phyloP scores from a whole-genome alignment of 2,113 vertebrate genomes.

The Xyliphius kryptos region DNA sequence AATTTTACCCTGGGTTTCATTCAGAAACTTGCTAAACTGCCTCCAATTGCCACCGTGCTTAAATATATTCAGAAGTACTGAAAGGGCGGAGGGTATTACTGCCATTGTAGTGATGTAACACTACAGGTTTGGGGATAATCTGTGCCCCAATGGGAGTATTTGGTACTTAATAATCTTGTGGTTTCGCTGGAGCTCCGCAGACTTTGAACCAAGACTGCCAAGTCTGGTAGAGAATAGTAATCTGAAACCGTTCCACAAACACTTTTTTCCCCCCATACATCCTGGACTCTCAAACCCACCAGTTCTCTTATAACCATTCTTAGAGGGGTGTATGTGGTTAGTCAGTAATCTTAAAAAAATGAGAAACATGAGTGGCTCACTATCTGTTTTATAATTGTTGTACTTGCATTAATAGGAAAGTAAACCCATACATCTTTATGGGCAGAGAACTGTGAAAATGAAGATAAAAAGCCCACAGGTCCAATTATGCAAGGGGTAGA shows the following conservation, averaged over 20 bases:
- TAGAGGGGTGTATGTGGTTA: not conserved
- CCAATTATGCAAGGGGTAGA: constrained; percentile 1
- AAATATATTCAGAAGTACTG: not conserved
- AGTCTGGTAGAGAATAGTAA: constrained; percentile 7
- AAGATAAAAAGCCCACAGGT: not conserved
- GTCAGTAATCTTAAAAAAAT: not conserved
- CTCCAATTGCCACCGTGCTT: not conserved
- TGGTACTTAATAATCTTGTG: constrained; percentile 13
- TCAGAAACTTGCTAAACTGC: not conserved
- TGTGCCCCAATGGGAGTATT: constrained; percentile 5
- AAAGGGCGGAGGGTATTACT: constrained; percentile 1
- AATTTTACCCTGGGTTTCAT: not conserved
- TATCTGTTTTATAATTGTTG: not conserved
- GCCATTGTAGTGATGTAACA: constrained; percentile 5
- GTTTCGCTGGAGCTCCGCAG: constrained; percentile 7
- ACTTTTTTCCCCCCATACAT: constrained; percentile 9
- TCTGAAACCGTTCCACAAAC: constrained; percentile 5
- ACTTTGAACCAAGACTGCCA: not conserved
- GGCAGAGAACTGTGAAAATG: not conserved
- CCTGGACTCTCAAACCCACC: not conserved
- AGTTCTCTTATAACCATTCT: not conserved
- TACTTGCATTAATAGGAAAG: not conserved
- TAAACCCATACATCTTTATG: not conserved
- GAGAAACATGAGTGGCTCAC: not conserved
- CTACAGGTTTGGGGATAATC: constrained; percentile 1